A percentile compares a stretch with the other conserved stretches of the same genome.
Conservation (phyloP, 2,888 invertebrate genomes). For the Lycaena phlaeas region DNA sequence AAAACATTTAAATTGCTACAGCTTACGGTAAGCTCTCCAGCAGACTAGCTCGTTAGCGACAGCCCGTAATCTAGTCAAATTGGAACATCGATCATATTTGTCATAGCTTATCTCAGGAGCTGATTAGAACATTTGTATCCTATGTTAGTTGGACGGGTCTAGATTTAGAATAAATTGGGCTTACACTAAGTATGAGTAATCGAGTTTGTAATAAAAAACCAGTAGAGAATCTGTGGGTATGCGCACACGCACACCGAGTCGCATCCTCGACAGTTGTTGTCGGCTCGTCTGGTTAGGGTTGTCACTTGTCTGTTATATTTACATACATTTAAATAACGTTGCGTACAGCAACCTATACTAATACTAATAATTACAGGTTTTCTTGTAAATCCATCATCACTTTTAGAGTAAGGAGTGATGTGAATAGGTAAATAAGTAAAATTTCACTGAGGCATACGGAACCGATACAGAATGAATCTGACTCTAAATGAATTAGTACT, state of each 20-base stretch:
- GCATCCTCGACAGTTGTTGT: slow-evolving; percentile 66
- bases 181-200: slow-evolving; percentile 23
- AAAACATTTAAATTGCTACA: not conserved
- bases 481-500: too few relatives aligned
- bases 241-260: slow-evolving; percentile 43
- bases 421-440: too few relatives aligned
- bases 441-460: too few relatives aligned
- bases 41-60: slow-evolving; percentile 1
- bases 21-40: not conserved
- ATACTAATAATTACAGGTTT: too few relatives aligned
- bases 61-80: slow-evolving; percentile 15
- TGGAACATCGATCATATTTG: slow-evolving; percentile 20
- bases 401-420: too few relatives aligned
- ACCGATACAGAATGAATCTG: too few relatives aligned
- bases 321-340: too few relatives aligned
- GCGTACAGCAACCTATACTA: too few relatives aligned
- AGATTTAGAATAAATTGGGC: slow-evolving; percentile 22
- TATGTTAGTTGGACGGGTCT: slow-evolving; percentile 21
- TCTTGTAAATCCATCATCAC: too few relatives aligned
- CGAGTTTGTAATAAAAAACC: slow-evolving; percentile 36
- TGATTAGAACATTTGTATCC: slow-evolving; percentile 22
- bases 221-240: slow-evolving; percentile 44
- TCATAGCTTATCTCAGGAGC: slow-evolving; percentile 13
- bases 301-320: not conserved
- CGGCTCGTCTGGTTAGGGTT: slow-evolving; percentile 39